A percentile compares a stretch with the other conserved stretches of the same genome.
Conservation (phyloP, 1,140 invertebrate genomes). For the Listronotus oregonensis region DNA sequence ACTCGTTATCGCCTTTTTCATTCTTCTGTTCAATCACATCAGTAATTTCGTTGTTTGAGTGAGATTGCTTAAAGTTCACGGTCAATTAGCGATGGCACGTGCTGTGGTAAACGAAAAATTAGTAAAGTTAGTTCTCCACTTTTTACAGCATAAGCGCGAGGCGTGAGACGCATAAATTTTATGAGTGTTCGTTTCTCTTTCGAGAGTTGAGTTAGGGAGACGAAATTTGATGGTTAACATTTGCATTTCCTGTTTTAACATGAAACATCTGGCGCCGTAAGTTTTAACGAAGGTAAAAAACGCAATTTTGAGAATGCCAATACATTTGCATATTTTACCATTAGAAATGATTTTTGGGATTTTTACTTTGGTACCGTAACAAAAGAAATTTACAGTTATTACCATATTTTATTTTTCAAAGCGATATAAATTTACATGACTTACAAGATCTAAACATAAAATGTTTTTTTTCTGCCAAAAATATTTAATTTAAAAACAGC, state of each 20-base stretch:
- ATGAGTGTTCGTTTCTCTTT: not conserved
- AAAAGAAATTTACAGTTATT: slow-evolving; percentile 13
- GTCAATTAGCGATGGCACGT: slow-evolving; percentile 7
- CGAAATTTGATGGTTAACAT: slow-evolving; percentile 9
- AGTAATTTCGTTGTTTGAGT: not conserved
- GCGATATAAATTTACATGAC: no score
- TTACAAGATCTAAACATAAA: no score
- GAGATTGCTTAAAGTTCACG: slow-evolving; percentile 6
- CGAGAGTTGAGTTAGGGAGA: not conserved
- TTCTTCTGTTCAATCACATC: not conserved
- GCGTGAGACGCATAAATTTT: slow-evolving; percentile 9
- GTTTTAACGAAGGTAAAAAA: slow-evolving; percentile 21
- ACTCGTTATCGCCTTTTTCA: no score
- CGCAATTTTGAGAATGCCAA: slow-evolving; percentile 20
- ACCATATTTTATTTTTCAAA: slow-evolving; percentile 20
- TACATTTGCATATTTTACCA: slow-evolving; percentile 27
- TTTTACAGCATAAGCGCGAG: slow-evolving; percentile 1
- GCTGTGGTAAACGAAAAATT: slow-evolving; percentile 10
- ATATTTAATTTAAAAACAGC: no score
- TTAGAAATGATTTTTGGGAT: slow-evolving; percentile 21
- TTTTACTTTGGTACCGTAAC: slow-evolving; percentile 6
- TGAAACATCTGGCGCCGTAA: slow-evolving; percentile 11
- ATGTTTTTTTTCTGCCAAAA: no score
- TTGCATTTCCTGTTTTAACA: slow-evolving; percentile 11
- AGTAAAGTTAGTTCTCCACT: slow-evolving; percentile 5